These are phyloP conservation scores for Cinclus mexicanus DNA, from an alignment of 2,113 vertebrate species.

Conservation along the genomic window DNA sequence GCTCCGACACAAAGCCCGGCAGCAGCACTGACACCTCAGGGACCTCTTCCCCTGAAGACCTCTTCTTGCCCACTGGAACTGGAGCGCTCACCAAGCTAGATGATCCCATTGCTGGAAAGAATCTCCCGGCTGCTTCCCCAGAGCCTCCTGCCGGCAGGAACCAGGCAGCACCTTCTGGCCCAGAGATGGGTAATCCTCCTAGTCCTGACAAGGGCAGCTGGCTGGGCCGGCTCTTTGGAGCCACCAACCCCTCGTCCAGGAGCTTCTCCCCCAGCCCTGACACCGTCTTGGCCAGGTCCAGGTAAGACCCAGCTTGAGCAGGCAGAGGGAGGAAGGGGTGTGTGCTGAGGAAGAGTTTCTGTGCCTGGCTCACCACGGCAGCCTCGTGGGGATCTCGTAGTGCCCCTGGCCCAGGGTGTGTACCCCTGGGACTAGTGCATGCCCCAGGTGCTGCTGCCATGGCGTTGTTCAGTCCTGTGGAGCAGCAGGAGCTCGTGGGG, in stretches of 20 bases:
- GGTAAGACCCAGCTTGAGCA: constrained; percentile 25
- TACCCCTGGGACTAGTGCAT: accelerated
- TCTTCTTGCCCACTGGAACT: not conserved
- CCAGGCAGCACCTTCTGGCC: not conserved
- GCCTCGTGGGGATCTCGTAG: accelerated
- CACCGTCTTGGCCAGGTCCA: not conserved
- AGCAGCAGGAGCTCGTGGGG: not conserved
- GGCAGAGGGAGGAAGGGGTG: accelerated
- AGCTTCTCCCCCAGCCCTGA: constrained; percentile 2
- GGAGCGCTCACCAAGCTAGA: not conserved
- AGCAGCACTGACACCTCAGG: not conserved
- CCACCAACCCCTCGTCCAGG: constrained; percentile 5
- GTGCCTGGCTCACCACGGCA: accelerated
- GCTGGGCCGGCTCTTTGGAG: constrained; percentile 89
- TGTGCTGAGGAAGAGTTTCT: not conserved
- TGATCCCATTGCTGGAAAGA: not conserved
- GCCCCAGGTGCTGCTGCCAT: not conserved
- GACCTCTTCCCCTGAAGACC: not conserved
- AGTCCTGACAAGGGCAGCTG: not conserved
- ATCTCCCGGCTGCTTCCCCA: not conserved
- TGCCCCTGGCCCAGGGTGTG: accelerated
- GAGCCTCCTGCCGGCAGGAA: accelerated
- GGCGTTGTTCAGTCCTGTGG: accelerated
- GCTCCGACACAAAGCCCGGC: accelerated
- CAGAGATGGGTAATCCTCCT: accelerated